A percentile compares a stretch with the other conserved stretches of the same genome.
Conservation (phyloP, 2,888 invertebrate species). For the Polydesmus complanatus region DNA sequence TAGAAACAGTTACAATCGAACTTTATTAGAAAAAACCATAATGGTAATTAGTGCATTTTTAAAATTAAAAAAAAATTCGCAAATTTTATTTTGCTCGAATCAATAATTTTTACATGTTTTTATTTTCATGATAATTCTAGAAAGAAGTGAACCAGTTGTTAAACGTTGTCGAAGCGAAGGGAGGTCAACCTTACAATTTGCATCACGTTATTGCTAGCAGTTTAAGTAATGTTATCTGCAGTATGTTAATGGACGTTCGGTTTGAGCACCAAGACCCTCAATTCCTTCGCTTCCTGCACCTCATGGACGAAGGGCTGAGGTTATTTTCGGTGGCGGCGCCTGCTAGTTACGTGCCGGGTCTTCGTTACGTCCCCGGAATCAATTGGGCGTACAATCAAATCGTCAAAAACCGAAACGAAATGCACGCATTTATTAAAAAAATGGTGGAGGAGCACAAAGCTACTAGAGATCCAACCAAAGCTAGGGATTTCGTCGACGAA, state of each 20-base stretch:
- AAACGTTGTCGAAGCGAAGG: slow-evolving; percentile 45
- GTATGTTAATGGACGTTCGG: slow-evolving; percentile 73
- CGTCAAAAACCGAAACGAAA: slow-evolving; percentile 59
- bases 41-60: slow-evolving; percentile 18
- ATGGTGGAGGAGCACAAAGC: slow-evolving; percentile 66
- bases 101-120: neutral
- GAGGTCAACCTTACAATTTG: slow-evolving; percentile 55
- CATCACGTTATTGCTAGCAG: slow-evolving; percentile 62
- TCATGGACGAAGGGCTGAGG: slow-evolving; percentile 84
- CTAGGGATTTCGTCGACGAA: slow-evolving; percentile 70
- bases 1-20: slow-evolving; percentile 66
- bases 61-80: neutral
- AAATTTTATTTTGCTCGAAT: neutral
- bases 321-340: slow-evolving; percentile 69
- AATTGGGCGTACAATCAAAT: slow-evolving; percentile 42
- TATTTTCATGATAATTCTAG: slow-evolving; percentile 33
- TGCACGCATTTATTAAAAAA: slow-evolving; percentile 69
- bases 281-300: slow-evolving; percentile 61
- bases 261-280: slow-evolving; percentile 62
- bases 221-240: slow-evolving; percentile 80
- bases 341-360: slow-evolving; percentile 67
- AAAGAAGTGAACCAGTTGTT: slow-evolving; percentile 63
- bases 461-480: slow-evolving; percentile 57
- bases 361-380: slow-evolving; percentile 47
- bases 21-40: slow-evolving; percentile 54